Conservation (phyloP, 2,888 invertebrate genomes). For the Orthosia gothica region DNA sequence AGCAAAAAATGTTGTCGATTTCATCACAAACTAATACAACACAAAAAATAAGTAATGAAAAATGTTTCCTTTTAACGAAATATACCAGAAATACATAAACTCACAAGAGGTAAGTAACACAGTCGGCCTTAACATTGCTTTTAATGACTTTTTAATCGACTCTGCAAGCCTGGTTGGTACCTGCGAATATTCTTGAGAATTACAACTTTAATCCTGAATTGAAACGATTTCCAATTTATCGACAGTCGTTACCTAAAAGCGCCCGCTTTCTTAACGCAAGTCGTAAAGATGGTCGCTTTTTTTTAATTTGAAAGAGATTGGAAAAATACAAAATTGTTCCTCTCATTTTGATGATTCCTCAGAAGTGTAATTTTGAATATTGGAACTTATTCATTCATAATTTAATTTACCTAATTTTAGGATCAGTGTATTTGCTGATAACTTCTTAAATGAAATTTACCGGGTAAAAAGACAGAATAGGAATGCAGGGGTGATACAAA, state of each 20-base stretch:
- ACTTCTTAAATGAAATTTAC: too few species aligned
- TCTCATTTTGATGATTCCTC: neutral
- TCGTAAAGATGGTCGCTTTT: constrained; percentile 34
- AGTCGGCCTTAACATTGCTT: constrained; percentile 16
- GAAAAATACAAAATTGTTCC: neutral
- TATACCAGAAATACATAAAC: constrained; percentile 4
- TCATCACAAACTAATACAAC: neutral
- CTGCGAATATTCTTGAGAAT: constrained; percentile 27
- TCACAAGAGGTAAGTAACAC: neutral
- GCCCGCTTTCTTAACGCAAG: constrained; percentile 30
- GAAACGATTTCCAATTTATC: constrained; percentile 43
- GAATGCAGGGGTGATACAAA: too few species aligned
- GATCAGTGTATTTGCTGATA: neutral
- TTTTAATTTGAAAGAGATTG: constrained; percentile 15
- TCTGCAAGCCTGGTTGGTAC: constrained; percentile 1
- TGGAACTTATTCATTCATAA: neutral
- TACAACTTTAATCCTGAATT: constrained; percentile 45
- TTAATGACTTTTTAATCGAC: constrained; percentile 46
- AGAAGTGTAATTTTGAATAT: neutral
- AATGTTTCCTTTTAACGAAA: neutral
- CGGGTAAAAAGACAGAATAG: too few species aligned
- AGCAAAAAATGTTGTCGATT: neutral
- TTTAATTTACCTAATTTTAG: neutral
- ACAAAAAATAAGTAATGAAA: neutral
- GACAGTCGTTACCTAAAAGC: constrained; percentile 10